Conservation (phyloP, 2,888 invertebrate genomes). For the Rhorus exstirpatorius region DNA sequence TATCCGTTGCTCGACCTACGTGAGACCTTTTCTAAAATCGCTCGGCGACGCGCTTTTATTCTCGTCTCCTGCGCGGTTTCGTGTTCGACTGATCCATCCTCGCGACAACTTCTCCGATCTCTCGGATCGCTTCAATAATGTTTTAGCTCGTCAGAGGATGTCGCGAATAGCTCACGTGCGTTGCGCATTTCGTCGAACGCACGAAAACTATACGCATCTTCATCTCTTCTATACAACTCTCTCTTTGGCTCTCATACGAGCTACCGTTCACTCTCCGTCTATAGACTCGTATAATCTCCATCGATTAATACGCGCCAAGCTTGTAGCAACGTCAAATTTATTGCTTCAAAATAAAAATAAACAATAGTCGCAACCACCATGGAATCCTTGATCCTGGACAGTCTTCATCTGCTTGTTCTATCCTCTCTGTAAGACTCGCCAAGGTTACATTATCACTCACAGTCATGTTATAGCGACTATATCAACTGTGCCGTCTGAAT, state of each 20-base stretch:
- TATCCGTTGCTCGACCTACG: conserved; percentile 70
- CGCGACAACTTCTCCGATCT: conserved; percentile 34
- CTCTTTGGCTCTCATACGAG: conserved; percentile 44
- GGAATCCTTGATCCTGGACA: conserved; percentile 48
- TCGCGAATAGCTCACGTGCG: conserved; percentile 32
- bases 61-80: conserved; percentile 1
- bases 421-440: background rate
- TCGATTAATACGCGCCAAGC: conserved; percentile 54
- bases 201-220: conserved; percentile 55
- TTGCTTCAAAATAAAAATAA: conserved; percentile 40
- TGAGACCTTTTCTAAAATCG: conserved; percentile 75
- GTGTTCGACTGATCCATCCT: conserved; percentile 34
- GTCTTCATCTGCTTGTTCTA: background rate
- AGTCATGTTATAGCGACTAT: background rate
- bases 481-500: background rate
- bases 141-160: conserved; percentile 23
- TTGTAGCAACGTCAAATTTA: conserved; percentile 59
- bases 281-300: conserved; percentile 45
- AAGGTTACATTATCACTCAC: background rate
- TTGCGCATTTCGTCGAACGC: conserved; percentile 60
- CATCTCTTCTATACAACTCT: conserved; percentile 20
- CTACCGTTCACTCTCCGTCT: conserved; percentile 21
- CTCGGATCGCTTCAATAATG: too few species aligned
- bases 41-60: conserved; percentile 32
- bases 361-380: too few species aligned